Conservation (phyloP, 2,113 vertebrate species). For the Xiphophorus hellerii region DNA sequence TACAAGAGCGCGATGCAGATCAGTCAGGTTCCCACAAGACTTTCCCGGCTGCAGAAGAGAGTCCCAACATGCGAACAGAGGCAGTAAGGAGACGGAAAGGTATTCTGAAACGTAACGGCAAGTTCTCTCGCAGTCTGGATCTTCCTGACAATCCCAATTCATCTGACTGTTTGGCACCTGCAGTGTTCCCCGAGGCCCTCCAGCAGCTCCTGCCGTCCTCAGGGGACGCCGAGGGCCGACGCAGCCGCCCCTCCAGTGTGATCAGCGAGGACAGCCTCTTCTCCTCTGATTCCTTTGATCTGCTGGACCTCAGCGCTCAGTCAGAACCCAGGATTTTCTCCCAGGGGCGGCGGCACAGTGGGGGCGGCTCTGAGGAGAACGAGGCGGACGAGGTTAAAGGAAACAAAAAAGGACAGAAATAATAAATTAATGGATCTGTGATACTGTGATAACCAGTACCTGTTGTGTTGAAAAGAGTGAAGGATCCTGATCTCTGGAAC, state of each 20-base stretch:
- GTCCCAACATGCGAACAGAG: constrained; percentile 55
- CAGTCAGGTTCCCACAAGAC: constrained; percentile 26
- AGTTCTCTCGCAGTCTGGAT: constrained; percentile 81
- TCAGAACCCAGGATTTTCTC: constrained; percentile 64
- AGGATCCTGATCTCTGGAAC: constrained; percentile 9
- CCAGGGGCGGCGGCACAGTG: constrained; percentile 31
- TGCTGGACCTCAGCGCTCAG: constrained; percentile 75
- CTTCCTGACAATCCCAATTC: constrained; percentile 56
- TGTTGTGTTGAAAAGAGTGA: constrained; percentile 15
- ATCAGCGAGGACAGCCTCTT: constrained; percentile 83
- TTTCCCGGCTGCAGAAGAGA: constrained; percentile 41
- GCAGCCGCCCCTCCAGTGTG: constrained; percentile 78
- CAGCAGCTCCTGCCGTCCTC: constrained; percentile 67
- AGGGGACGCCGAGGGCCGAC: constrained; percentile 19
- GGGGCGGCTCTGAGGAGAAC: constrained; percentile 75
- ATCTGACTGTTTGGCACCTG: constrained; percentile 7
- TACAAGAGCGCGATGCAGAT: constrained; percentile 13
- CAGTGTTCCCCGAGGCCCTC: constrained; percentile 65
- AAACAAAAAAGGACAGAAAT: constrained; percentile 16
- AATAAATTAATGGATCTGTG: neutral
- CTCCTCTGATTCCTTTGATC: constrained; percentile 81
- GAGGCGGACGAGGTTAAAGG: constrained; percentile 1
- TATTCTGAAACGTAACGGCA: constrained; percentile 82
- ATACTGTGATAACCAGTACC: too few relatives aligned
- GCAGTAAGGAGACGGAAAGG: constrained; percentile 76